Evolutionary conservation across 2,888 invertebrate species (phyloP).

Genomic region (Argyresthia goedartella): DNA sequence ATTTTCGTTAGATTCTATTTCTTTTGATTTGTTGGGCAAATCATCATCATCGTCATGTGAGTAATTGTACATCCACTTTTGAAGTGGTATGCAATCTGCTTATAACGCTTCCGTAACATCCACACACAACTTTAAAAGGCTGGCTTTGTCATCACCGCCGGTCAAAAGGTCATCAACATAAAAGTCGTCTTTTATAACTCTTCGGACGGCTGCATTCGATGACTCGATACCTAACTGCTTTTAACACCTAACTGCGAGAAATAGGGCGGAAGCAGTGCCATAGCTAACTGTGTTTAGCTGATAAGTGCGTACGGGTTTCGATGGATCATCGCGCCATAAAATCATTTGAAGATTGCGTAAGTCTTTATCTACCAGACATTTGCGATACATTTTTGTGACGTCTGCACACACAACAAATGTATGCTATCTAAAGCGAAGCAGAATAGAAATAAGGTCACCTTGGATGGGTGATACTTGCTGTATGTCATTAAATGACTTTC

Average conservation of each 20-base stretch:
- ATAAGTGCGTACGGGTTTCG: neutral
- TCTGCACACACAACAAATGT: constrained; percentile 7
- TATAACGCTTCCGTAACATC: neutral
- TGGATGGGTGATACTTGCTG: constrained; percentile 1
- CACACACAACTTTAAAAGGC: neutral
- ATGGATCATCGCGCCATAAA: neutral
- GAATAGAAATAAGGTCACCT: constrained; percentile 1
- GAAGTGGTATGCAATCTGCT: neutral
- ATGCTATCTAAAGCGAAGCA: constrained; percentile 7
- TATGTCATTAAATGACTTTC: constrained; percentile 5
- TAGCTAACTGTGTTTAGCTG: neutral
- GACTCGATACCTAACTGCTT: neutral
- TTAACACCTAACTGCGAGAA: neutral
- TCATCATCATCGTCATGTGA: neutral
- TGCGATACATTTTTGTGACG: constrained; percentile 10
- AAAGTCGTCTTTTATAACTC: neutral
- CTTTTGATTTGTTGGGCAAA: neutral
- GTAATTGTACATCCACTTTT: neutral
- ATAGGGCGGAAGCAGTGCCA: neutral
- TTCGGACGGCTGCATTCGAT: neutral
- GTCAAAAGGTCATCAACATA: neutral
- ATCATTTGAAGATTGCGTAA: neutral
- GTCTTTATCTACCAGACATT: constrained; percentile 1
- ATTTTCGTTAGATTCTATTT: neutral
- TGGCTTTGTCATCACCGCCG: neutral